Base-by-base conservation (phyloP, 37 sponge, comb jelly and placozoan species). In the Hexactinellida sp. region DNA sequence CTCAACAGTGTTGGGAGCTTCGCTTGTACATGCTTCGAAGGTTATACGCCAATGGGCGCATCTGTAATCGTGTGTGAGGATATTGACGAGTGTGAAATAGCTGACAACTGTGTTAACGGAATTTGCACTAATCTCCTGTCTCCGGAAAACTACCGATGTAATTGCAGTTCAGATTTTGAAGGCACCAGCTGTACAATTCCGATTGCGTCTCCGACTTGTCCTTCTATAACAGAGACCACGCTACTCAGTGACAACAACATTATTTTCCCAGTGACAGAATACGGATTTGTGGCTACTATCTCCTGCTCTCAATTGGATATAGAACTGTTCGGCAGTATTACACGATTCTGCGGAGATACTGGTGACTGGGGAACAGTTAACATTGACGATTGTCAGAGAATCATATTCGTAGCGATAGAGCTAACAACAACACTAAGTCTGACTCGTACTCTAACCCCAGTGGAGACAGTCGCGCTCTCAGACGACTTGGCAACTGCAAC, bases 321-420 rank as follows among this genome's bases (percentile, higher is more conserved):
- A 32, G 34, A 23, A 28, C 34, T 63, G 28, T 63, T 63, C 34
- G 76, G 76, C 3, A 63, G 13, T n/a, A n/a, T 63, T 63, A 63
- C 76, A 63, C 25, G 76, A n/a, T 1, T 3, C 3, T 63, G 76
- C 34, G 32, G 25, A 21, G 76, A 63, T 10, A n/a, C 21, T 21
- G 76, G 76, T 63, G 76, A 63, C 3, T 63, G 76, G 76, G 76
- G 76, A 63, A 7, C 76, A 63, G 34, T 63, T 63, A n/a, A 63
- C 30, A 7, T 25, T n/a, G 30, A 10, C 13, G 34, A 63, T 63
- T 63, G 76, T 63, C 76, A 63, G 76, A 63, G 76, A 63, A 63
- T 23, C 34, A 63, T 63, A 63, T 63, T 63, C 76, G 76, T 63
- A 7, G 21, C 76, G 34, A 28, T 28, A 1, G 28, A 63, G 76